Evolutionary conservation across 2,888 invertebrate genomes (phyloP).

Genomic region (Amblyjoppa fuscipennis): DNA sequence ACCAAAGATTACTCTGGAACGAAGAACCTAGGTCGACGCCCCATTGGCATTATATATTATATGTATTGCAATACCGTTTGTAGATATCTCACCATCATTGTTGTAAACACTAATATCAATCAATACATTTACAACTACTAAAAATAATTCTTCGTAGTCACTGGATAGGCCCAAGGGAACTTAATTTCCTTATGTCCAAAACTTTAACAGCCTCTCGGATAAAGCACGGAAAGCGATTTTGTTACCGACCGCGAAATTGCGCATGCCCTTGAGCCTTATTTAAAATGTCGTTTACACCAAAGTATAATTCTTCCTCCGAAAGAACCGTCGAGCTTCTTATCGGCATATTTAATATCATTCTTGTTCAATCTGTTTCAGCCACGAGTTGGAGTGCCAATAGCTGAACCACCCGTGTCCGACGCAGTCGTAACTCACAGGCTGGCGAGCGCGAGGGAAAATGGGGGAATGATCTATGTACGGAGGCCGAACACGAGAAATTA

Average conservation of each 20-base stretch:
- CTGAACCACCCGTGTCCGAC: conserved; percentile 3
- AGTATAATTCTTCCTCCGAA: conserved; percentile 1
- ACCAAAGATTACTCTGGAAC: too few species aligned
- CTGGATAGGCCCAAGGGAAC: not conserved
- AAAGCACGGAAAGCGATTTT: too few species aligned
- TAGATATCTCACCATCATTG: too few species aligned
- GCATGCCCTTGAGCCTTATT: not conserved
- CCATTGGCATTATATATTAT: too few species aligned
- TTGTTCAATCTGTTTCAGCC: conserved; percentile 7
- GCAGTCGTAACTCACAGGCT: conserved; percentile 43
- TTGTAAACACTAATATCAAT: too few species aligned
- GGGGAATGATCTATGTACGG: conserved; percentile 40
- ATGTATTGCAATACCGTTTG: too few species aligned
- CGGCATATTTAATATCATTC: conserved; percentile 28
- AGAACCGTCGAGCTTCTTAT: not conserved
- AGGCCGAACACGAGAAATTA: conserved; percentile 33
- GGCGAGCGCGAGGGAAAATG: conserved; percentile 46
- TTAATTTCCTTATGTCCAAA: too few species aligned
- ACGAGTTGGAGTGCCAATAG: conserved; percentile 18
- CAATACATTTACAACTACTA: too few species aligned
- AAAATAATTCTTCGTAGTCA: too few species aligned
- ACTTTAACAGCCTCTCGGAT: too few species aligned
- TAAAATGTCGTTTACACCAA: not conserved
- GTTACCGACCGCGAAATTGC: too few species aligned
- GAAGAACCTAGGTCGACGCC: too few species aligned